Evolutionary conservation across 2,113 vertebrate species (phyloP), one percentile per base, ranked within the genome.

Genomic region (Pomatorhinus ruficollis): DNA sequence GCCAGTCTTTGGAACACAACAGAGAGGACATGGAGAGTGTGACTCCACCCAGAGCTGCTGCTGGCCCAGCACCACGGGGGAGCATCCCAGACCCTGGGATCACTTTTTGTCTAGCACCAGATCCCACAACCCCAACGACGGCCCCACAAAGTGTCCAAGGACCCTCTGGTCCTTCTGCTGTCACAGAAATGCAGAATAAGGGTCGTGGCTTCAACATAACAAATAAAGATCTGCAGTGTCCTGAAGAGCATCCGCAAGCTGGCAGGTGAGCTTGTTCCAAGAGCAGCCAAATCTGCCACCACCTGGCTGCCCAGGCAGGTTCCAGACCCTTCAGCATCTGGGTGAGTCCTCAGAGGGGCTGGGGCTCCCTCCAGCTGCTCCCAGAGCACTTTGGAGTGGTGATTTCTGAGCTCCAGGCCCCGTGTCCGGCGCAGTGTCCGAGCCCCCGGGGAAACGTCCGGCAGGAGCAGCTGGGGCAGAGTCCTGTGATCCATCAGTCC

Each of bases 381-480:
- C 70, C 15, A 23, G 19, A 22, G 86, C n/a, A 2, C 80, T 37
- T 7, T 11, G 57, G 31, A 68, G 56, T 0, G 50, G 9, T 6
- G 50, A 31, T 21, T 52, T 3, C 15, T 35, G 52, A 78, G 44
- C 75, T 65, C 4, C 45, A 5, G 4, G 6, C 39, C 37, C 40
- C 4, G 0, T 1, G 30, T 6, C 59, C 6, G 3, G 40, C 5
- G 14, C 37, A 35, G 80, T 3, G 35, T 30, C 33, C 0, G 0
- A 8, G 31, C 9, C 19, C 5, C 6, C 0, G 0, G 10, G 63
- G 63, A 33, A 42, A 45, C 0, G 16, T 3, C 24, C 24, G 3
- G 50, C 24, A 12, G 16, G 24, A 64, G 74, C 44, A 22, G 28
- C 35, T 4, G 83, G 53, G 35, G 69, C 52, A 44, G 57, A 20